phyloP scores from a whole-genome alignment of 2,888 invertebrate species.

The Gryllus longicercus region DNA sequence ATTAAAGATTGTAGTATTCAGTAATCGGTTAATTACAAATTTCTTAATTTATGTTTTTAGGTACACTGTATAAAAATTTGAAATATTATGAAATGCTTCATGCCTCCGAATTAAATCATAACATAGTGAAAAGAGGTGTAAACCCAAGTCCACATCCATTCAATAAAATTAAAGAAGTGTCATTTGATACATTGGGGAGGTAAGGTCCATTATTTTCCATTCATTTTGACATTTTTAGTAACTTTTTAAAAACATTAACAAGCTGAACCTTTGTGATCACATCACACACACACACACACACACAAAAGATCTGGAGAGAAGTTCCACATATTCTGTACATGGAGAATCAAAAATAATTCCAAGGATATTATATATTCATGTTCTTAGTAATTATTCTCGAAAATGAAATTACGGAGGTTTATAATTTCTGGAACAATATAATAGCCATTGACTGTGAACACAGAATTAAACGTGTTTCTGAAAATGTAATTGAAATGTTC shows the following conservation, averaged over 20 bases:
- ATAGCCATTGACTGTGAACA: too few relatives aligned
- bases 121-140: constrained; percentile 76
- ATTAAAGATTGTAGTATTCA: too few relatives aligned
- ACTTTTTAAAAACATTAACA: background rate
- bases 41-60: constrained; percentile 48
- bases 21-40: too few relatives aligned
- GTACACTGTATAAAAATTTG: constrained; percentile 68
- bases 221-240: background rate
- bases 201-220: constrained; percentile 40
- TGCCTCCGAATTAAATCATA: constrained; percentile 69
- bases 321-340: background rate
- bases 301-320: too few relatives aligned
- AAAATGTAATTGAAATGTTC: too few relatives aligned
- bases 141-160: constrained; percentile 78
- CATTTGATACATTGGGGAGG: constrained; percentile 74
- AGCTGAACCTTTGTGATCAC: background rate
- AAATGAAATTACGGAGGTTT: too few relatives aligned
- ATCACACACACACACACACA: background rate
- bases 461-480: too few relatives aligned
- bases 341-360: background rate
- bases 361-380: background rate
- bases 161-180: constrained; percentile 82
- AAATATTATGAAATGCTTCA: constrained; percentile 79
- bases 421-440: too few relatives aligned
- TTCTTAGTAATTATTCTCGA: background rate